Evolutionary conservation across 2,797 vertebrate species (phyloP), one percentile per base, ranked within the genome.

Genomic region (Gallinago solitaria): DNA sequence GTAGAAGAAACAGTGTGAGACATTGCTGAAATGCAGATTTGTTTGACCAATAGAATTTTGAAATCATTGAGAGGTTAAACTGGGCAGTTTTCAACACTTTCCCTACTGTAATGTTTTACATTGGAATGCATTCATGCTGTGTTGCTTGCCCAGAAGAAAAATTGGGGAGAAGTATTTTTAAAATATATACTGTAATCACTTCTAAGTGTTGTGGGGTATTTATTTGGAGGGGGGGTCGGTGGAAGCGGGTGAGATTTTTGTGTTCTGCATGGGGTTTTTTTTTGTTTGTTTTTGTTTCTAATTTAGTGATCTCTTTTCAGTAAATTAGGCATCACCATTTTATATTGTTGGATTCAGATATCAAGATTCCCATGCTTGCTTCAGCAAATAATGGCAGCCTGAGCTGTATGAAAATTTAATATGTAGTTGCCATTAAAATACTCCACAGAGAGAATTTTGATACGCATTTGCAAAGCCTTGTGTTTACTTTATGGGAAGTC

Each of bases 191-290:
- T 37, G 6, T n/a, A 35, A 61, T 35, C 17, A 20, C 6, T 41
- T 78, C 11, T 11, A 50, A 47, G 23, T n/a, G 21, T 5, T 37
- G 7, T 51, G 19, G 17, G 16, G 5, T 13, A 64, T 15, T 41
- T 28, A 57, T 12, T 12, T 11, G 11, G 11, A 32, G 4, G 13
- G 9, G 5, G 12, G 4, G 20, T 6, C 16, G 9, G 19, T 7
- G 24, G 9, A 20, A 6, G 21, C 14, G 13, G 6, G 2, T 9
- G 30, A 2, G 1, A 3, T 32, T 61, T 6, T n/a, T 25, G 6
- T 9, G 8, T 9, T 35, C 16, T 11, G 56, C 37, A 11, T 39
- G 56, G 9, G 7, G 8, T 18, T 18, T 43, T 19, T 45, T 10
- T 45, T 45, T 18, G 9, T 18, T 19, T 45, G 9, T 5, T 39